These are phyloP conservation scores for Distichodus sexfasciatus DNA, from an alignment of 2,797 vertebrate species.

Conservation along the genomic window DNA sequence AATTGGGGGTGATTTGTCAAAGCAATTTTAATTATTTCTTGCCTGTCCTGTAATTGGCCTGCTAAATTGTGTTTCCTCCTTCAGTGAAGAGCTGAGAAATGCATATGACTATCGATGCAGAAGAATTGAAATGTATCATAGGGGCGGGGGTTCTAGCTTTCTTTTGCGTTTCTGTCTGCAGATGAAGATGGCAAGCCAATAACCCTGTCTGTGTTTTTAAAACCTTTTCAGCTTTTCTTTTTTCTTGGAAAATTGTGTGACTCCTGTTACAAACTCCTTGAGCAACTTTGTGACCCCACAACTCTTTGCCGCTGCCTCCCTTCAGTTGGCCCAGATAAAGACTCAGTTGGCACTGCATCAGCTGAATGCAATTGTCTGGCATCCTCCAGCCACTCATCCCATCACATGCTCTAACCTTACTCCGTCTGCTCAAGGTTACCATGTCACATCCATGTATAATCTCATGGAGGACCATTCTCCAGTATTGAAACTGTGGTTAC, in stretches of 20 bases:
- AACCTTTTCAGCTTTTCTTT: slow-evolving; percentile 89
- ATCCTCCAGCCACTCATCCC: slow-evolving; percentile 59
- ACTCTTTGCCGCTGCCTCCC: slow-evolving; percentile 80
- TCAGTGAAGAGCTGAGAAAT: slow-evolving; percentile 37
- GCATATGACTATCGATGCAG: slow-evolving; percentile 4
- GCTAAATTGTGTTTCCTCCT: slow-evolving; percentile 30
- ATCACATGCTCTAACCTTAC: slow-evolving; percentile 66
- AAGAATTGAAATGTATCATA: slow-evolving; percentile 22
- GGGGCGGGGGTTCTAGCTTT: slow-evolving; percentile 14
- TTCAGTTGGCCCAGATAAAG: slow-evolving; percentile 85
- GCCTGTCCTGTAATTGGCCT: slow-evolving; percentile 43
- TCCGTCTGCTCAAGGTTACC: slow-evolving; percentile 73
- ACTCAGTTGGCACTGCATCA: slow-evolving; percentile 80
- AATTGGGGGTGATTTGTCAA: no score
- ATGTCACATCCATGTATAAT: slow-evolving; percentile 80
- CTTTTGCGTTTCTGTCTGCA: slow-evolving; percentile 39
- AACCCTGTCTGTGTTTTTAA: slow-evolving; percentile 79
- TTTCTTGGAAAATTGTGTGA: slow-evolving; percentile 87
- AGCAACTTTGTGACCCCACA: slow-evolving; percentile 67
- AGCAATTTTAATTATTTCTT: slow-evolving; percentile 20
- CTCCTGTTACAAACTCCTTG: slow-evolving; percentile 80
- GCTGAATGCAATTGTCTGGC: no score
- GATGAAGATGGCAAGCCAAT: slow-evolving; percentile 52
- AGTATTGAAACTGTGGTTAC: slow-evolving; percentile 70
- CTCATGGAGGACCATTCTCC: slow-evolving; percentile 71